Evolutionary conservation across 2,797 vertebrate genomes (phyloP), one percentile per base, ranked within the genome.

Genomic region (Myotis findleyi): DNA sequence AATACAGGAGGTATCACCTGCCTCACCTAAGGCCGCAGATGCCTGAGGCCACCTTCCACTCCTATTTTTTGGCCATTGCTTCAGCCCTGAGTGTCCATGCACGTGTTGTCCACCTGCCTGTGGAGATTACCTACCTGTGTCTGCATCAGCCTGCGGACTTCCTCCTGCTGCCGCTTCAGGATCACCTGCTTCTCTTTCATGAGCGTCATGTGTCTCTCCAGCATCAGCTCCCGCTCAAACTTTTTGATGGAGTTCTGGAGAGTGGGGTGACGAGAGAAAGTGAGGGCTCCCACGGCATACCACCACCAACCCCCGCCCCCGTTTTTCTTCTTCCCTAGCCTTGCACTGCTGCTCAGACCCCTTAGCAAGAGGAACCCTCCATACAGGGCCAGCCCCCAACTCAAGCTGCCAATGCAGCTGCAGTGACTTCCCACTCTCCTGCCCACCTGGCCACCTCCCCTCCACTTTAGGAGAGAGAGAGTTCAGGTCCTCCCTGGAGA

Each of bases 131-230:
- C 53, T 59, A 97, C 97, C 97, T 96, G 96, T 44, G 91, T 49
- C 2, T 81, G 87, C 6, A 66, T 79, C 87, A 97, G 4, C 0
- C 21, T 72, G n/a, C 12, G 96, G 44, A 95, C 8, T 6, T 98
- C 98, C 21, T 94, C 89, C 82, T 94, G 94, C 79, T 98, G 97
- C 41, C 86, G 96, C 75, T 44, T 88, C 86, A 97, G 33, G 25
- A 98, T 96, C 76, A 95, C 77, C 69, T 97, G 95, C 93, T 97
- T 98, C 83, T 97, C 98, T 53, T 97, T 96, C 73, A 94, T 38
- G 27, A 97, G 59, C 0, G 47, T 69, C 20, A 80, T 13, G 0
- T 10, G 73, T 23, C 84, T 83, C 30, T 55, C 95, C 4, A 68
- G 20, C 92, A 49, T 44, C 85, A 97, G 47, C n/a, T 97, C 97